Evolutionary conservation across 2,113 vertebrate genomes (phyloP).

Genomic region (Xerus inauris): DNA sequence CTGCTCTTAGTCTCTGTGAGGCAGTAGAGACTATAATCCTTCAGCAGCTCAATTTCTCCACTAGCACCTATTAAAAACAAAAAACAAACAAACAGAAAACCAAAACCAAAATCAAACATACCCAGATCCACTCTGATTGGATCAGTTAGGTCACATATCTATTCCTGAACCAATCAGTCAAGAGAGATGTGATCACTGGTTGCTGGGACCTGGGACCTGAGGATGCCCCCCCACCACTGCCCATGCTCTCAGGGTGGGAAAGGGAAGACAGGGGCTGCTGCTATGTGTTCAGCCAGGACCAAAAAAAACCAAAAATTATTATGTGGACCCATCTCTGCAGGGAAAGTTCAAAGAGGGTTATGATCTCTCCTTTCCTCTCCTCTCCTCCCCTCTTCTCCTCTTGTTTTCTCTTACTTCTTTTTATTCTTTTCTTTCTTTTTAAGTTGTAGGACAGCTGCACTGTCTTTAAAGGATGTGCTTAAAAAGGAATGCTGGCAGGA

Average conservation of each 20-base stretch:
- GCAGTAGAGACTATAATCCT: too few relatives aligned
- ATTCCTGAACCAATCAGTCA: not conserved
- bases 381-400: rapidly evolving
- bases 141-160: not conserved
- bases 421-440: not conserved
- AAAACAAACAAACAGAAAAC: not conserved
- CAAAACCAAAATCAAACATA: too few relatives aligned
- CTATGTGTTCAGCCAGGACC: rapidly evolving
- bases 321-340: not conserved
- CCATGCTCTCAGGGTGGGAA: not conserved
- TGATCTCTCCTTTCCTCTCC: not conserved
- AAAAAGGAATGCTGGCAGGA: not conserved
- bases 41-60: not conserved
- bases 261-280: not conserved
- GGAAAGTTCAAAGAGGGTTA: not conserved
- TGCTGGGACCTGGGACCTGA: not conserved
- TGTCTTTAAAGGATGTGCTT: not conserved
- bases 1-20: too few relatives aligned
- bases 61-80: not conserved
- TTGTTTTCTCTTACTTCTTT: not conserved
- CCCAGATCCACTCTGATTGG: not conserved
- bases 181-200: not conserved
- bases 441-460: not conserved
- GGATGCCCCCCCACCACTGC: too few relatives aligned
- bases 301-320: not conserved